Evolutionary conservation across 2,888 invertebrate genomes (phyloP).

Genomic region (Rhagophthalmus giganteus): DNA sequence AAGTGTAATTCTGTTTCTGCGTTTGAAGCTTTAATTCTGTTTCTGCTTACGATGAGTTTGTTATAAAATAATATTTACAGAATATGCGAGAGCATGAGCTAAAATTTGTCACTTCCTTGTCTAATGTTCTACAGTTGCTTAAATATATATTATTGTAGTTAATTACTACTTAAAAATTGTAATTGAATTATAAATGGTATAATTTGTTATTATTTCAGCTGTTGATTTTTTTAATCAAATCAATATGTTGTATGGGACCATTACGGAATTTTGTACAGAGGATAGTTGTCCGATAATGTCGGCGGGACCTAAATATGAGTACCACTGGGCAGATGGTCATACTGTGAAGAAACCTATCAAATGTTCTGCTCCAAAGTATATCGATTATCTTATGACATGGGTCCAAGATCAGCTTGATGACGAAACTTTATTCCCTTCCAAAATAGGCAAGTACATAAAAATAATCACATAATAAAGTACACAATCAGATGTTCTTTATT

Average conservation of each 20-base stretch:
- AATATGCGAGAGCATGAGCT: too few species aligned
- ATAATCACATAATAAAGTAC: too few species aligned
- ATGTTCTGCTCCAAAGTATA: slow-evolving; percentile 98
- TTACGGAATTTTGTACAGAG: slow-evolving; percentile 99
- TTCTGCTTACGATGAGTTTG: too few species aligned
- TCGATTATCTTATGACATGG: slow-evolving; percentile 99
- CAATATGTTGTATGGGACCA: slow-evolving; percentile 99
- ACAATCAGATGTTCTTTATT: too few species aligned
- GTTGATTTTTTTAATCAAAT: slow-evolving; percentile 99
- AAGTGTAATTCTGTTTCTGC: too few species aligned
- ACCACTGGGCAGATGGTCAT: slow-evolving; percentile 99
- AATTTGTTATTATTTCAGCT: slow-evolving; percentile 74
- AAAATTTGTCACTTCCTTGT: too few species aligned
- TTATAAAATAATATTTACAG: too few species aligned
- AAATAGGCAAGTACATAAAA: slow-evolving; percentile 71
- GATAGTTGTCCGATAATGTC: slow-evolving; percentile 98
- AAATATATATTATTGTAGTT: too few species aligned
- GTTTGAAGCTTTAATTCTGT: too few species aligned
- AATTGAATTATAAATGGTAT: too few species aligned
- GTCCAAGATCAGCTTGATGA: slow-evolving; percentile 99
- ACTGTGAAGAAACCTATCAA: slow-evolving; percentile 98
- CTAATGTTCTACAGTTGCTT: too few species aligned
- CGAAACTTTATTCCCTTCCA: slow-evolving; percentile 96
- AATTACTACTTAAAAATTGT: too few species aligned
- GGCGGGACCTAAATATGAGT: slow-evolving; percentile 98